phyloP scores from a whole-genome alignment of 2,797 vertebrate species.

The Arnoldichthys spilopterus region DNA sequence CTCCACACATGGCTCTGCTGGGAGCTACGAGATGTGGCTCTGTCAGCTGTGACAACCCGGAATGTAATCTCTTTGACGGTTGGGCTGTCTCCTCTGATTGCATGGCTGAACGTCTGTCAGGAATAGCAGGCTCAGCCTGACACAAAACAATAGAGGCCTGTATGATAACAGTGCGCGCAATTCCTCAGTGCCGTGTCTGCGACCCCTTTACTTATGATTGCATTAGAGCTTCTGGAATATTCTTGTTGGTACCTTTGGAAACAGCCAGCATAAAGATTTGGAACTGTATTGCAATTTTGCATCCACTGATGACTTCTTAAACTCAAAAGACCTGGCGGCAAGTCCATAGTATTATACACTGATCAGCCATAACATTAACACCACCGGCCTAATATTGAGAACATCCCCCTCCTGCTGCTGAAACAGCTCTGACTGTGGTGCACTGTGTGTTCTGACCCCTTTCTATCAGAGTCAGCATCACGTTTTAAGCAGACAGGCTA shows the following conservation, averaged over 20 bases:
- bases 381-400: no score
- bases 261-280: neutral
- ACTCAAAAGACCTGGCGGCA: neutral
- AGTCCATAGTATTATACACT: no score
- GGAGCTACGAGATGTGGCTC: slow-evolving; percentile 8
- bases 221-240: neutral
- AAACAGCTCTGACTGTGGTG: no score
- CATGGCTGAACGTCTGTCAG: slow-evolving; percentile 34
- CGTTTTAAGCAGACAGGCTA: no score
- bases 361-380: no score
- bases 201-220: slow-evolving; percentile 7
- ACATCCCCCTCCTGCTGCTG: no score
- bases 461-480: no score
- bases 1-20: slow-evolving; percentile 8
- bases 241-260: neutral
- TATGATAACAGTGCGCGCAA: slow-evolving; percentile 15
- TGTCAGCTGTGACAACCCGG: slow-evolving; percentile 19
- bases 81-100: slow-evolving; percentile 14
- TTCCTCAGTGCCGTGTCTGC: neutral
- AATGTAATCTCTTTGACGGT: slow-evolving; percentile 20
- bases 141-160: slow-evolving; percentile 24
- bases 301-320: neutral
- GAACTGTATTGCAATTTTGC: neutral
- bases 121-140: slow-evolving; percentile 30
- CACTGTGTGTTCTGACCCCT: no score